These are phyloP conservation scores for Ceratotherium simum DNA, from an alignment of 2,113 vertebrate species.

Conservation along the genomic window DNA sequence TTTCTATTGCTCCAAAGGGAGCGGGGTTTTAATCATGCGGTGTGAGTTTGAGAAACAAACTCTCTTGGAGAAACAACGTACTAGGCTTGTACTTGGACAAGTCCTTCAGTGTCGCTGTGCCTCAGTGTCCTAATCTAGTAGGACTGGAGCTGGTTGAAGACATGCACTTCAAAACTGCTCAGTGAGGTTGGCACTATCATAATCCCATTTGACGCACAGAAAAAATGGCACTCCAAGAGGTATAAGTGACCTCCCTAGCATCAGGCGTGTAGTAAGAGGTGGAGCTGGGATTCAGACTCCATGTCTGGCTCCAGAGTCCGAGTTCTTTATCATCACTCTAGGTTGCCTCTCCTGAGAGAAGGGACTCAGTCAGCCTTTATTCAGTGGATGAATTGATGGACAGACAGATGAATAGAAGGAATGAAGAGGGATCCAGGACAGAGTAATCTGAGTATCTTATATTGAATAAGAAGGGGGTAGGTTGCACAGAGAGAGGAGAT, in stretches of 20 bases:
- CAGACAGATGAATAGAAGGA: neutral
- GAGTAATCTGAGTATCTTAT: neutral
- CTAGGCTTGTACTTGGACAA: neutral
- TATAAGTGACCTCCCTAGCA: neutral
- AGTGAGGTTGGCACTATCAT: accelerated
- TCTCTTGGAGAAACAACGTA: neutral
- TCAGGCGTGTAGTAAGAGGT: neutral
- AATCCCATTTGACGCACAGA: too few relatives aligned
- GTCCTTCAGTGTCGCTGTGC: neutral
- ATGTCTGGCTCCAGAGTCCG: neutral
- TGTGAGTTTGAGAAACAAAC: neutral
- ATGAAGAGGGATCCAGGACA: neutral
- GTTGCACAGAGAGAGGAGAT: too few relatives aligned
- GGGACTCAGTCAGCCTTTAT: too few relatives aligned
- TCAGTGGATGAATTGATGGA: accelerated
- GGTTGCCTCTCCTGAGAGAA: neutral
- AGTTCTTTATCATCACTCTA: neutral
- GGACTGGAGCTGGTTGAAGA: neutral
- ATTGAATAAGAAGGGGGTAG: neutral
- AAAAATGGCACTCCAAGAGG: neutral
- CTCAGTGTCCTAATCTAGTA: neutral
- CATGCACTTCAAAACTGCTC: accelerated
- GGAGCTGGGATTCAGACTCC: neutral
- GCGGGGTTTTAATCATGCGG: neutral
- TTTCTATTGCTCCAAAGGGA: neutral